These are phyloP conservation scores for Dasyprocta punctata DNA, from an alignment of 2,113 vertebrate species.

Conservation along the genomic window DNA sequence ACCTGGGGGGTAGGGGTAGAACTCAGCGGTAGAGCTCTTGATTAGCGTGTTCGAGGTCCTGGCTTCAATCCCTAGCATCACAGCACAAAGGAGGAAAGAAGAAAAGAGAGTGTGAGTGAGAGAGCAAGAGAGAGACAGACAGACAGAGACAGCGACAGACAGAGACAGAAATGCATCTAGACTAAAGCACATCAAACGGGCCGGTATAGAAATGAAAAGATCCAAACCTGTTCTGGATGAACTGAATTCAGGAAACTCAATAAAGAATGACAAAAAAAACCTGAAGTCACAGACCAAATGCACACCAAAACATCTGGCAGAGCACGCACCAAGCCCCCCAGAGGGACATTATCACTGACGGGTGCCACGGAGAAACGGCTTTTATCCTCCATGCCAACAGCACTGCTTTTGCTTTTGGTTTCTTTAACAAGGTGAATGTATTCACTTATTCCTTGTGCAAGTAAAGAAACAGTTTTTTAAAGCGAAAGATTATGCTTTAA, in stretches of 20 bases:
- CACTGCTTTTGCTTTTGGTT: neutral
- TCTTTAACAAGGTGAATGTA: neutral
- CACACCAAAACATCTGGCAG: neutral
- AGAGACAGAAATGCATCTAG: neutral
- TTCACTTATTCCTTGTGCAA: neutral
- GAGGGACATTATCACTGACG: too few relatives aligned
- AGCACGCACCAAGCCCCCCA: too few relatives aligned
- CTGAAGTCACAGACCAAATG: neutral
- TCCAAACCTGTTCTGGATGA: neutral
- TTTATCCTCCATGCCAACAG: neutral
- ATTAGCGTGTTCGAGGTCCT: neutral
- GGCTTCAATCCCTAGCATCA: neutral
- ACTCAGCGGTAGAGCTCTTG: too few relatives aligned
- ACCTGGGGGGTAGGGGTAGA: neutral
- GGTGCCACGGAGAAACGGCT: neutral
- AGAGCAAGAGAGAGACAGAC: fast-evolving
- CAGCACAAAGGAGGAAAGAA: neutral
- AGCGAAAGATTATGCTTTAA: neutral
- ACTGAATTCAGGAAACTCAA: neutral
- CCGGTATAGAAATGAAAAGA: neutral
- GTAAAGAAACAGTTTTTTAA: neutral
- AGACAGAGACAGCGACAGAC: neutral
- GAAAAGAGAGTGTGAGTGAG: neutral
- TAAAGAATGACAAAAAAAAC: neutral
- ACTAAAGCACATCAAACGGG: neutral